Evolutionary conservation across 1,140 invertebrate species (phyloP).

Genomic region (Plutomurus gul): DNA sequence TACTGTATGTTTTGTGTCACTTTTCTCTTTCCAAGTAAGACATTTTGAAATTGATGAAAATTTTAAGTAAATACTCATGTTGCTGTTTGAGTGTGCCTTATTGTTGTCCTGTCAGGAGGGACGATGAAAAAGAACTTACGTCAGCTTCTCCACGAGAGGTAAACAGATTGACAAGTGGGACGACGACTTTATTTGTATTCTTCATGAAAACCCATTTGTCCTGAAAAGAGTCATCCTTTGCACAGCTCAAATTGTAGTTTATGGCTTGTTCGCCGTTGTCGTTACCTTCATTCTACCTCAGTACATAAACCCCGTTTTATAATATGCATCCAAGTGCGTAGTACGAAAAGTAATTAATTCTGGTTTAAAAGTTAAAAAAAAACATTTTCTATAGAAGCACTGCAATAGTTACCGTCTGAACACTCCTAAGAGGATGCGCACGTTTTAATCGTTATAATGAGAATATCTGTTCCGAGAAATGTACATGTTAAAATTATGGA

Average conservation of each 20-base stretch:
- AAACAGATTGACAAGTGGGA: constrained; percentile 17
- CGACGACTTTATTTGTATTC: constrained; percentile 17
- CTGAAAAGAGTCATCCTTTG: neutral
- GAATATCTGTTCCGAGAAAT: too few relatives aligned
- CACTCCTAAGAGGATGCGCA: too few relatives aligned
- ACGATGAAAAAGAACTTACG: constrained; percentile 11
- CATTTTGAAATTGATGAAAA: neutral
- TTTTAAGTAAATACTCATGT: constrained; percentile 8
- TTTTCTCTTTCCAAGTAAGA: neutral
- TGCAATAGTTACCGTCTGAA: too few relatives aligned
- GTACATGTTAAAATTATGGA: too few relatives aligned
- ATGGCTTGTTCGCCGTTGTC: too few relatives aligned
- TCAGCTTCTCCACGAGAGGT: constrained; percentile 8
- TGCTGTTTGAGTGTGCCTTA: neutral
- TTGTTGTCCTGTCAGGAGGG: constrained; percentile 1
- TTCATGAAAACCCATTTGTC: neutral
- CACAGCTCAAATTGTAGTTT: neutral
- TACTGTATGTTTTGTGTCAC: neutral
- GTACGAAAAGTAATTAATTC: too few relatives aligned
- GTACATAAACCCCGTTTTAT: too few relatives aligned
- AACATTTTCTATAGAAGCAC: too few relatives aligned
- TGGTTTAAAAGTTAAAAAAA: too few relatives aligned
- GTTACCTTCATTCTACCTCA: neutral
- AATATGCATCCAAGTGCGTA: too few relatives aligned
- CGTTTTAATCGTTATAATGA: too few relatives aligned